A percentile compares a stretch with the other conserved stretches of the same genome.
Evolutionary conservation across 1,140 invertebrate species (phyloP).

Genomic region (Conus ventricosus): DNA sequence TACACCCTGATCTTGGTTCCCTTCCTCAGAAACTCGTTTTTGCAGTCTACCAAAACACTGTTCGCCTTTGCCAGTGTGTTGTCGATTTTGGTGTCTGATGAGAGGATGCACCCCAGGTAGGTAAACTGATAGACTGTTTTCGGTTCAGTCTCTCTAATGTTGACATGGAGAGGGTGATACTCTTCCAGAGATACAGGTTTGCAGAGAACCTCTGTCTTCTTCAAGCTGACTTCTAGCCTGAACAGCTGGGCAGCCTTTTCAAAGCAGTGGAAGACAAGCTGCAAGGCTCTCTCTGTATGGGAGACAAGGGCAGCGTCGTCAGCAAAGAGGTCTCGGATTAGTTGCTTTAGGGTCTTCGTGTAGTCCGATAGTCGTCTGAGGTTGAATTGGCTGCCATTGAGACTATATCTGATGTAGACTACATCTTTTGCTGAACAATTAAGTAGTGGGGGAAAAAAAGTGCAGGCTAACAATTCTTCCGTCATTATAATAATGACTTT

Average conservation of each 20-base stretch:
- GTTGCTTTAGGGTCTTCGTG: neutral
- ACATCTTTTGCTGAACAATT: no score
- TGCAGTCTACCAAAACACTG: conserved; percentile 21
- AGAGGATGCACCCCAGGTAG: conserved; percentile 34
- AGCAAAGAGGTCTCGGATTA: conserved; percentile 17
- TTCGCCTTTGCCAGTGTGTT: conserved; percentile 19
- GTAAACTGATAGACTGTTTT: conserved; percentile 30
- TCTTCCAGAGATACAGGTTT: conserved; percentile 5
- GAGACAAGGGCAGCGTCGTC: neutral
- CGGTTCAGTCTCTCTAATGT: conserved; percentile 12
- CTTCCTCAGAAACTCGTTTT: conserved; percentile 16
- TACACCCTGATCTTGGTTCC: conserved; percentile 30
- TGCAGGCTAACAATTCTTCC: no score
- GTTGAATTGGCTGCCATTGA: neutral
- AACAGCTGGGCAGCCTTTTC: neutral
- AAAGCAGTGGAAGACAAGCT: conserved; percentile 2
- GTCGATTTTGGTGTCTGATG: conserved; percentile 16
- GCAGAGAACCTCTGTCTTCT: conserved; percentile 14
- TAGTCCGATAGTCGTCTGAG: neutral
- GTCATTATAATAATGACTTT: no score
- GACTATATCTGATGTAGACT: neutral
- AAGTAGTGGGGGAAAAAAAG: no score
- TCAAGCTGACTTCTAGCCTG: neutral
- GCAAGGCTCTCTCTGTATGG: conserved; percentile 29
- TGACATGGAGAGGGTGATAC: neutral